A percentile compares a stretch with the other conserved stretches of the same genome.
Conservation (phyloP, 2,113 vertebrate species). For the Geococcyx californianus region DNA sequence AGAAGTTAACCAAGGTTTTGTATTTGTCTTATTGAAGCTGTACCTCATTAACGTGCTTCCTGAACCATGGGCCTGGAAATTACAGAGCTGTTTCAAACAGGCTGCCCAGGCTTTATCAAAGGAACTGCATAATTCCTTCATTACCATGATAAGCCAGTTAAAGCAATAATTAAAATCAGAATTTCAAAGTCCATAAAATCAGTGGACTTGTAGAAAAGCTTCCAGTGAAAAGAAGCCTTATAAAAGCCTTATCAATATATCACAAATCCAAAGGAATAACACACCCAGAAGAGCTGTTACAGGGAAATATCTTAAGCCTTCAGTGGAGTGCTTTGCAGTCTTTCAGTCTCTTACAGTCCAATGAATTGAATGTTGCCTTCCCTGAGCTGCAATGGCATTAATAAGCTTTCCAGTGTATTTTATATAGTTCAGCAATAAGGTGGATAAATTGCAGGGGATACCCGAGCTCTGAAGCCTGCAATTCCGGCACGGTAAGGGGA, state of each 20-base stretch:
- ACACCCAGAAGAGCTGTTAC: not conserved
- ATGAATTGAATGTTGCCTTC: not conserved
- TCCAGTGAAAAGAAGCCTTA: not conserved
- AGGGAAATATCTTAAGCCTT: not conserved
- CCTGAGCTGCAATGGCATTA: not conserved
- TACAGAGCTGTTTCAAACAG: conserved; percentile 27
- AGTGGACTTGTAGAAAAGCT: not conserved
- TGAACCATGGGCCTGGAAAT: not conserved
- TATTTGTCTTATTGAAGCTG: not conserved
- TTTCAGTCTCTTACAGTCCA: not conserved
- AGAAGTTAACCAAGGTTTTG: not conserved
- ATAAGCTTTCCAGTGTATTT: not conserved
- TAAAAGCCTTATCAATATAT: not conserved
- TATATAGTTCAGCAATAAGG: not conserved
- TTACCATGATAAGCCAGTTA: not conserved
- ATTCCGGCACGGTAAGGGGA: not conserved
- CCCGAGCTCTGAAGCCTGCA: not conserved
- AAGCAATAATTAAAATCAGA: conserved; percentile 13
- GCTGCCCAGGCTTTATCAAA: not conserved
- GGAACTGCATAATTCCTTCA: conserved; percentile 34
- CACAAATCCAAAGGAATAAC: not conserved
- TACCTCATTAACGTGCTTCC: not conserved
- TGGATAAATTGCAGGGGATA: not conserved
- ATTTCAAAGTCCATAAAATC: not conserved
- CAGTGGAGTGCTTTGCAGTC: not conserved